Conservation (phyloP, 2,797 vertebrate genomes). For the Telmatherina bonti region DNA sequence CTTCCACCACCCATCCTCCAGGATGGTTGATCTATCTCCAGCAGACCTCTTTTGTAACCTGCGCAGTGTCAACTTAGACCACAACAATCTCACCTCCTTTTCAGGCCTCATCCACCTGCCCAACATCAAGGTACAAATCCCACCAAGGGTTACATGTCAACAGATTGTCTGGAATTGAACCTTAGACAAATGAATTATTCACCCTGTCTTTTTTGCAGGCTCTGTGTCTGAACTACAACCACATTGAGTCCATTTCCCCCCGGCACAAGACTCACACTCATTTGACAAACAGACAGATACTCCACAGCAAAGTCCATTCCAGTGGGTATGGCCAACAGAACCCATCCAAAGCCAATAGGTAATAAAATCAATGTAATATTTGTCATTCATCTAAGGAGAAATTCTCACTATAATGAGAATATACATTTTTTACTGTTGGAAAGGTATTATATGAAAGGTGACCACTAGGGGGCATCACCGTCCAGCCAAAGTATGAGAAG, state of each 20-base stretch:
- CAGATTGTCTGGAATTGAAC: conserved; percentile 6
- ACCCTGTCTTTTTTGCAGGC: conserved; percentile 69
- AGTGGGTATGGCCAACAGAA: conserved; percentile 87
- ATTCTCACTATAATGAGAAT: neutral
- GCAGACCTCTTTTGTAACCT: conserved; percentile 83
- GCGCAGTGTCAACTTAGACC: conserved; percentile 84
- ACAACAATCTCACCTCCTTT: conserved; percentile 89
- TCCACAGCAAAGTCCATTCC: conserved; percentile 88
- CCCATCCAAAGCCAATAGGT: conserved; percentile 82
- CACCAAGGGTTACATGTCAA: conserved; percentile 1
- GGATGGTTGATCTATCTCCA: conserved; percentile 85
- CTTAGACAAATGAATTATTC: neutral
- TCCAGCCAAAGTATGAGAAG: conserved; percentile 38
- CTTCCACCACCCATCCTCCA: conserved; percentile 32
- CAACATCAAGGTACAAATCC: conserved; percentile 81
- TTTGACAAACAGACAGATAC: conserved; percentile 84
- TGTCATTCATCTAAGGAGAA: neutral
- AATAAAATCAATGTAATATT: conserved; percentile 17
- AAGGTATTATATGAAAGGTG: conserved; percentile 8
- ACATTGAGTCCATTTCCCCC: conserved; percentile 89
- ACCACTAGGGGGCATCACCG: conserved; percentile 76
- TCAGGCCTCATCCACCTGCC: conserved; percentile 88
- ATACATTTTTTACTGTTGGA: conserved; percentile 8
- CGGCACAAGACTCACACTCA: conserved; percentile 82
- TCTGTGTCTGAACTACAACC: conserved; percentile 88